Percentiles rank a stretch among this genome's conserved stretches.
These are phyloP conservation scores for Pediacus dermestoides DNA, from an alignment of 2,888 invertebrate species.

Conservation along the genomic window DNA sequence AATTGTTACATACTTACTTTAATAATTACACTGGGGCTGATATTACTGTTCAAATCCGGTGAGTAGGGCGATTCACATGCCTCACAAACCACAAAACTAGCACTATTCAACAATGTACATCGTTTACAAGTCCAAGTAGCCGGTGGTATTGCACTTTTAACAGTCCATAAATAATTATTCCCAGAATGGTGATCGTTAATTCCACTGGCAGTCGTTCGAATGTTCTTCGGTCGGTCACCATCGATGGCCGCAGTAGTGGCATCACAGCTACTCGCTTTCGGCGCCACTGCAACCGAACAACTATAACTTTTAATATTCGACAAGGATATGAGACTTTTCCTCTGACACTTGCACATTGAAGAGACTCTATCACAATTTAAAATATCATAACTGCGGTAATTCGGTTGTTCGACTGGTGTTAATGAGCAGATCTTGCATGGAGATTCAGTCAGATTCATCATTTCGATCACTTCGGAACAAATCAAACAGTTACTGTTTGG, in stretches of 20 bases:
- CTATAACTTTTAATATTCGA: slow-evolving; percentile 46
- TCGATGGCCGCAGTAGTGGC: slow-evolving; percentile 28
- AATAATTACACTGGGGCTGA: slow-evolving; percentile 50
- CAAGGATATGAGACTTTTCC: slow-evolving; percentile 41
- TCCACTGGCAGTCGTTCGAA: slow-evolving; percentile 48
- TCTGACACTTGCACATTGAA: slow-evolving; percentile 41
- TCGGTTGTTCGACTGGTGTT: slow-evolving; percentile 44
- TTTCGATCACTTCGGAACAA: slow-evolving; percentile 39
- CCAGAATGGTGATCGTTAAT: slow-evolving; percentile 39
- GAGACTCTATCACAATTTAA: slow-evolving; percentile 38
- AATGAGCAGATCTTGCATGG: slow-evolving; percentile 47
- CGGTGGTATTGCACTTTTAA: slow-evolving; percentile 36
- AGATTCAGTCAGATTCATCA: slow-evolving; percentile 45
- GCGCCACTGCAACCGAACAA: slow-evolving; percentile 40
- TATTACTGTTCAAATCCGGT: slow-evolving; percentile 47
- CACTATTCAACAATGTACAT: slow-evolving; percentile 73
- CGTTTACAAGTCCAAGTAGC: slow-evolving; percentile 67
- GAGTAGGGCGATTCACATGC: slow-evolving; percentile 67
- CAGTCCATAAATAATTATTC: slow-evolving; percentile 42
- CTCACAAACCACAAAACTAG: slow-evolving; percentile 64
- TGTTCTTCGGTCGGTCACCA: slow-evolving; percentile 39
- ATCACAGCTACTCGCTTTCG: slow-evolving; percentile 39
- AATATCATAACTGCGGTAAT: slow-evolving; percentile 40
- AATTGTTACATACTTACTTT: slow-evolving; percentile 46
- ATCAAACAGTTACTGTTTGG: slow-evolving; percentile 36